Evolutionary conservation across 2,113 vertebrate genomes (phyloP).

Genomic region (Notothenia coriiceps): DNA sequence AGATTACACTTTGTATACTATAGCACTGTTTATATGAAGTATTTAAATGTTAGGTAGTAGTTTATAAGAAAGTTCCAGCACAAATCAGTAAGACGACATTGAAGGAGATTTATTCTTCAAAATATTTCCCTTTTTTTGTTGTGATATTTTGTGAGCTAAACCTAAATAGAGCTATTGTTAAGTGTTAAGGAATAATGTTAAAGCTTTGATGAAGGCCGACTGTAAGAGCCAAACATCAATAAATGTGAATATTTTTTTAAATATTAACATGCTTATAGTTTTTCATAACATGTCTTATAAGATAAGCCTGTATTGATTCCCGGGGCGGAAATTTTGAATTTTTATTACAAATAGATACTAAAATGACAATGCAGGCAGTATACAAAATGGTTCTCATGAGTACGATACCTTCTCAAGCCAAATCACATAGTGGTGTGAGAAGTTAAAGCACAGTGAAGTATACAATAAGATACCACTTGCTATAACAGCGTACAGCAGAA

Average conservation of each 20-base stretch:
- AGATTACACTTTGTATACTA: background rate
- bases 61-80: background rate
- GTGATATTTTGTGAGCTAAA: background rate
- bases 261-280: background rate
- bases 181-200: background rate
- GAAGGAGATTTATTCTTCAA: no score
- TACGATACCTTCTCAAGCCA: background rate
- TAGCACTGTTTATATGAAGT: background rate
- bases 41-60: background rate
- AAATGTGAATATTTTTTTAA: background rate
- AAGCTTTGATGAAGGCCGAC: background rate
- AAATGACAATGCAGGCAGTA: no score
- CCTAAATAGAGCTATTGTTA: no score
- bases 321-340: background rate
- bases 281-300: background rate
- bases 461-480: background rate
- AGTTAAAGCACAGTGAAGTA: background rate
- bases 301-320: background rate
- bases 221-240: background rate
- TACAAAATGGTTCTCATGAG: no score
- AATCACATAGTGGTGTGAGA: background rate
- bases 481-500: background rate
- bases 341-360: no score
- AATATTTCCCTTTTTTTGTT: background rate
- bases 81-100: background rate